These are phyloP conservation scores for Globia sparganii DNA, from an alignment of 2,888 invertebrate genomes.

Conservation along the genomic window DNA sequence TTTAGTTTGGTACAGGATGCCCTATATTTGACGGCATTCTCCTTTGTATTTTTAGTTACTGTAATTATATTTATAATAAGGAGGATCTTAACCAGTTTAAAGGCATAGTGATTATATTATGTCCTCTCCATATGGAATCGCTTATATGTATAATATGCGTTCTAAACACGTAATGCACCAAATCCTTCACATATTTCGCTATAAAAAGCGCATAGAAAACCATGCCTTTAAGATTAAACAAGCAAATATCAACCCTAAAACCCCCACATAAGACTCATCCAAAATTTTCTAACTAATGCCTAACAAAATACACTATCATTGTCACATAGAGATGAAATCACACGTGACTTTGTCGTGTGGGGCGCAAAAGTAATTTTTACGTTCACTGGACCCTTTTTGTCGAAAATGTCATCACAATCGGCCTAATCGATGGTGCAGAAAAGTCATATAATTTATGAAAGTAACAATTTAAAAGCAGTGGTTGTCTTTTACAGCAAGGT, in stretches of 20 bases:
- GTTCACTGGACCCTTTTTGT: slow-evolving; percentile 68
- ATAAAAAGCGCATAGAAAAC: slow-evolving; percentile 54
- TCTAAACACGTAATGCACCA: slow-evolving; percentile 38
- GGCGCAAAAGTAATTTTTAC: slow-evolving; percentile 67
- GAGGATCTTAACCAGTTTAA: not conserved
- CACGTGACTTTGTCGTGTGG: slow-evolving; percentile 65
- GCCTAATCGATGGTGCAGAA: slow-evolving; percentile 50
- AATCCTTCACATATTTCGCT: slow-evolving; percentile 42
- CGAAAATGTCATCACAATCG: slow-evolving; percentile 55
- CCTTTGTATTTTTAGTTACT: not conserved
- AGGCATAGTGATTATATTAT: no score
- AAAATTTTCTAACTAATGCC: slow-evolving; percentile 14
- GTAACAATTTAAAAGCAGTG: not conserved
- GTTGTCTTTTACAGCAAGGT: not conserved
- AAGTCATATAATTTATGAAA: slow-evolving; percentile 32
- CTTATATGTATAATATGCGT: no score
- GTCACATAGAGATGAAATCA: slow-evolving; percentile 71
- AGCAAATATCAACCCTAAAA: slow-evolving; percentile 30
- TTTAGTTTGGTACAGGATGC: no score
- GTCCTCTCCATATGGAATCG: not conserved
- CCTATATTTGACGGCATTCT: no score
- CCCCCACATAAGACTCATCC: slow-evolving; percentile 28
- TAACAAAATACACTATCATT: slow-evolving; percentile 72
- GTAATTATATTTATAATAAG: not conserved
- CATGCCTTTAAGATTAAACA: slow-evolving; percentile 15